Percentiles rank a stretch among this genome's conserved stretches.
Conservation (phyloP, 2,888 invertebrate species). For the Hydriomena furcata region DNA sequence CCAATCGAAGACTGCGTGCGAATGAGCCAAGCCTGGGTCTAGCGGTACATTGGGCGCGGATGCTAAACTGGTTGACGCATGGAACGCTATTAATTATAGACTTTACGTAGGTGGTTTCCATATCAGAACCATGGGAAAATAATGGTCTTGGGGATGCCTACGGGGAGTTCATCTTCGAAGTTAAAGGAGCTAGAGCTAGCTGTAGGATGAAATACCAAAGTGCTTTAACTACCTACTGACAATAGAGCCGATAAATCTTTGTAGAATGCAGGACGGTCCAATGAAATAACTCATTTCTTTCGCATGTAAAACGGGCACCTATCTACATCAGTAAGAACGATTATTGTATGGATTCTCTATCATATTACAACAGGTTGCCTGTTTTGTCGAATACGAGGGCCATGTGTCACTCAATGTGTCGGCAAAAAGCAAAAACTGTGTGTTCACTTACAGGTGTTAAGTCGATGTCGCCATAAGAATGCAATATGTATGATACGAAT, state of each 20-base stretch:
- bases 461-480: constrained; percentile 11
- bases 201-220: constrained; percentile 12
- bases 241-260: no score
- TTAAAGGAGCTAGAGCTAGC: constrained; percentile 1
- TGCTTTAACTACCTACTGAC: constrained; percentile 1
- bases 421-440: constrained; percentile 18
- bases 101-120: constrained; percentile 47
- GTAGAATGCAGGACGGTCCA: no score
- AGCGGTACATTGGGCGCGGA: constrained; percentile 55
- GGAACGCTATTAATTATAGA: constrained; percentile 55
- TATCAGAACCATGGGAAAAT: constrained; percentile 48
- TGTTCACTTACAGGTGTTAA: constrained; percentile 19
- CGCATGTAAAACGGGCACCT: not conserved
- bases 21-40: constrained; percentile 9
- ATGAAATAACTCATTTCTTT: not conserved
- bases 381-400: constrained; percentile 21
- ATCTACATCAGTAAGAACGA: not conserved
- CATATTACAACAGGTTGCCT: constrained; percentile 13
- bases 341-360: constrained; percentile 18
- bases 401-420: constrained; percentile 26
- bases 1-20: constrained; percentile 6
- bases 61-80: constrained; percentile 58
- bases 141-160: constrained; percentile 36
- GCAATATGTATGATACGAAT: constrained; percentile 13
- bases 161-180: constrained; percentile 22